phyloP scores from a whole-genome alignment of 64 coral and sea anemone genomes.

The Orbicella faveolata region DNA sequence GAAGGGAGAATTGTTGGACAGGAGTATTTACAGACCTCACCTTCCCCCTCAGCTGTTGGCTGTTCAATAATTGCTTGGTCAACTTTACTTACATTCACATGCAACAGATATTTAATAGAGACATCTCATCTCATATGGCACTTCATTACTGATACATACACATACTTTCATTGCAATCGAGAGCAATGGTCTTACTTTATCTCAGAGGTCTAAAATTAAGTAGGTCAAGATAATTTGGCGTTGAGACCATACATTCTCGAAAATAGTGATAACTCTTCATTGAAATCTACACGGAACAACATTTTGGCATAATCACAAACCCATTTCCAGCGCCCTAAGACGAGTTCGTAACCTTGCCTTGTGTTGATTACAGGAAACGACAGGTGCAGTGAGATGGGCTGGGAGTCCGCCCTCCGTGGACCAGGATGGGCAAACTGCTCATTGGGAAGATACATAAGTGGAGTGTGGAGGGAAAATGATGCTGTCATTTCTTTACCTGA shows the following conservation, averaged over 20 bases:
- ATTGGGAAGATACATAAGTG: constrained; percentile 5
- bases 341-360: neutral
- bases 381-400: neutral
- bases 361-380: neutral
- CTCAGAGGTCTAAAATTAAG: neutral
- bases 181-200: neutral
- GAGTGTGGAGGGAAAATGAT: neutral
- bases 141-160: neutral
- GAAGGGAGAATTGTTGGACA: too few species aligned
- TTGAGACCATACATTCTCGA: too few species aligned
- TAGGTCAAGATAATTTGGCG: neutral
- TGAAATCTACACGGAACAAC: too few species aligned
- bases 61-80: too few species aligned
- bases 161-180: neutral
- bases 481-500: neutral
- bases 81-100: too few species aligned
- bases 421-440: constrained; percentile 13
- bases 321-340: too few species aligned
- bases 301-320: too few species aligned
- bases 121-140: too few species aligned
- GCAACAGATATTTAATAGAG: too few species aligned
- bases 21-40: too few species aligned
- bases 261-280: too few species aligned
- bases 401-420: neutral
- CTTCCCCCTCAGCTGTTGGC: too few species aligned